A percentile compares a stretch with the other conserved stretches of the same genome.
Conservation (phyloP, 2,888 invertebrate genomes). For the Steinernema hermaphroditum region DNA sequence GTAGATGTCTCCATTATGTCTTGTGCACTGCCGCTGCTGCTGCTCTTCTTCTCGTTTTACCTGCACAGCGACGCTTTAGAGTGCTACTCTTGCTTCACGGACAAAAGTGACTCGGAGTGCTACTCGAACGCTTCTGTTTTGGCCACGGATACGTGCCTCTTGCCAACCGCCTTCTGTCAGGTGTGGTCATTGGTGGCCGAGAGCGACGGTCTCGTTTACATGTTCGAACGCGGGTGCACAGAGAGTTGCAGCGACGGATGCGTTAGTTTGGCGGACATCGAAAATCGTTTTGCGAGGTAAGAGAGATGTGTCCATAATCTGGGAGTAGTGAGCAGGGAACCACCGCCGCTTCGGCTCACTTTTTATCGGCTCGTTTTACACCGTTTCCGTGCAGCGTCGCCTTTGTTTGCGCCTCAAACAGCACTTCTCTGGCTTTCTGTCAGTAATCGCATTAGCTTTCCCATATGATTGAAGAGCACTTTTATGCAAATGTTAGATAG, state of each 20-base stretch:
- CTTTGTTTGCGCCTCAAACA: too few species aligned
- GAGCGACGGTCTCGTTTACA: slow-evolving; percentile 42
- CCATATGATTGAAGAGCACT: too few species aligned
- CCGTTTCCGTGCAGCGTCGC: too few species aligned
- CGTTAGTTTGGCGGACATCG: slow-evolving; percentile 51
- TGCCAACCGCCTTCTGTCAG: slow-evolving; percentile 39
- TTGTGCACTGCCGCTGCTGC: background rate
- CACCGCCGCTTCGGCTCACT: too few species aligned
- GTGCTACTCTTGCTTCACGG: slow-evolving; percentile 20
- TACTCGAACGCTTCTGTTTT: background rate
- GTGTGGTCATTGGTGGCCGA: slow-evolving; percentile 50
- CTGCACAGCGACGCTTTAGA: background rate
- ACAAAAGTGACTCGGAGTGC: slow-evolving; percentile 1
- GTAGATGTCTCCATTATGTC: slow-evolving; percentile 16
- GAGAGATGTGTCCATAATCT: slow-evolving; percentile 48
- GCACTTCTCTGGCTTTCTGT: too few species aligned
- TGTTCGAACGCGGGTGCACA: slow-evolving; percentile 49
- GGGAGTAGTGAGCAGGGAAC: too few species aligned
- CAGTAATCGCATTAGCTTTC: too few species aligned
- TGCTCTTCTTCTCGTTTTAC: background rate
- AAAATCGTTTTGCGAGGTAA: slow-evolving; percentile 66
- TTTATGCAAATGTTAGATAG: too few species aligned
- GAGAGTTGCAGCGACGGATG: slow-evolving; percentile 48
- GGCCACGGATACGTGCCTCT: background rate
- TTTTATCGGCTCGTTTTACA: too few species aligned